phyloP scores from a whole-genome alignment of 2,888 invertebrate genomes.

The Caenorhabditis sp. region DNA sequence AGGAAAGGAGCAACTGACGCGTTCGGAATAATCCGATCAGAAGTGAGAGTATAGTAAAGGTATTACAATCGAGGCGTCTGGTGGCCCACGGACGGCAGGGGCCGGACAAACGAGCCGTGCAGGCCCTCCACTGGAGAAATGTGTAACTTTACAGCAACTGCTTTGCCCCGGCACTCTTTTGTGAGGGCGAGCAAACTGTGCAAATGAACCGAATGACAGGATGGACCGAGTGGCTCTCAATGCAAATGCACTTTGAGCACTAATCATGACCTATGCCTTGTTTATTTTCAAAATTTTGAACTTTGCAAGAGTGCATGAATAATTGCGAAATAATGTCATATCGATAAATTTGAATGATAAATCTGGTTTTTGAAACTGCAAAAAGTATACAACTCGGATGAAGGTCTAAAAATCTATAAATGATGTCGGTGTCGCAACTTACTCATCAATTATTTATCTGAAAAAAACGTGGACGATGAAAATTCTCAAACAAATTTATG shows the following conservation, averaged over 20 bases:
- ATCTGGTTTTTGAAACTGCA: too few species aligned
- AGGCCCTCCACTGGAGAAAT: not conserved
- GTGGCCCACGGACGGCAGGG: constrained; percentile 14
- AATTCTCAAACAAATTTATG: too few species aligned
- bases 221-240: too few species aligned
- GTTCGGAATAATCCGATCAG: constrained; percentile 19
- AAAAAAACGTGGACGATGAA: constrained; percentile 10
- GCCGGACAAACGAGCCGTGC: not conserved
- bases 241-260: too few species aligned
- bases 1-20: constrained; percentile 19
- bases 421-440: constrained; percentile 15
- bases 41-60: constrained; percentile 36
- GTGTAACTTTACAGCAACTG: constrained; percentile 45
- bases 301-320: too few species aligned
- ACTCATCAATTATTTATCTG: constrained; percentile 25
- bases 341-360: too few species aligned
- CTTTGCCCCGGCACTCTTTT: not conserved
- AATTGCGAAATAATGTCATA: too few species aligned
- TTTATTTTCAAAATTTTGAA: too few species aligned
- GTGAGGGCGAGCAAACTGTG: not conserved
- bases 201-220: not conserved
- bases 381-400: not conserved
- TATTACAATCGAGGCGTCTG: constrained; percentile 42
- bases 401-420: constrained; percentile 10
- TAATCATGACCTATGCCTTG: too few species aligned